Evolutionary conservation across 1,140 invertebrate species (phyloP).

Genomic region (Triops cancriformis): DNA sequence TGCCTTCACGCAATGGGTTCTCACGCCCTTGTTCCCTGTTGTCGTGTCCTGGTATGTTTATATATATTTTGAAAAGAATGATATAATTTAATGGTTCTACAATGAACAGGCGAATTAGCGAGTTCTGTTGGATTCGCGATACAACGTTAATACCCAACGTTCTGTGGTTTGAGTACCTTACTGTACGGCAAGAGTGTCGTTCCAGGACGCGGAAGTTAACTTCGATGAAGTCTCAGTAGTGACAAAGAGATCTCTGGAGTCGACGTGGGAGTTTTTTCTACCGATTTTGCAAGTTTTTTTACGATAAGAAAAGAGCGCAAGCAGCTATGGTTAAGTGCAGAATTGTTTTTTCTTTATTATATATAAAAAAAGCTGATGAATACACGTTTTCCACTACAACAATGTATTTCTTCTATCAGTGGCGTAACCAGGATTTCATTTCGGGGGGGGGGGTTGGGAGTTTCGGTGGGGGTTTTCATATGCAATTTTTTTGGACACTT

Average conservation of each 20-base stretch:
- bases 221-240: conserved; percentile 80
- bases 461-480: no score
- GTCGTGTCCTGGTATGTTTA: conserved; percentile 69
- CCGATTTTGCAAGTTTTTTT: no score
- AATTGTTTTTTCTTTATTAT: not conserved
- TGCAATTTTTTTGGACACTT: no score
- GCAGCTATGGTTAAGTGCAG: not conserved
- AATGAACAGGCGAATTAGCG: conserved; percentile 67
- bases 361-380: not conserved
- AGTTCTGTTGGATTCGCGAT: conserved; percentile 76
- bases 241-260: conserved; percentile 36
- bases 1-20: conserved; percentile 60
- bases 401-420: not conserved
- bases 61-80: conserved; percentile 32
- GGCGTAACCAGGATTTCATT: no score
- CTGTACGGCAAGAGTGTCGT: conserved; percentile 66
- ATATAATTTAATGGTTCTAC: conserved; percentile 33
- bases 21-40: conserved; percentile 77
- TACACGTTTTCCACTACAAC: not conserved
- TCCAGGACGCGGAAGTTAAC: conserved; percentile 71
- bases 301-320: no score
- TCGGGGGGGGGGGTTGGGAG: no score
- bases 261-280: no score
- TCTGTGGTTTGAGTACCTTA: conserved; percentile 91
- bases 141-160: conserved; percentile 88